Percentiles rank a stretch among this genome's conserved stretches.
Evolutionary conservation across 2,113 vertebrate species (phyloP).

Genomic region (Mustelus asterias): DNA sequence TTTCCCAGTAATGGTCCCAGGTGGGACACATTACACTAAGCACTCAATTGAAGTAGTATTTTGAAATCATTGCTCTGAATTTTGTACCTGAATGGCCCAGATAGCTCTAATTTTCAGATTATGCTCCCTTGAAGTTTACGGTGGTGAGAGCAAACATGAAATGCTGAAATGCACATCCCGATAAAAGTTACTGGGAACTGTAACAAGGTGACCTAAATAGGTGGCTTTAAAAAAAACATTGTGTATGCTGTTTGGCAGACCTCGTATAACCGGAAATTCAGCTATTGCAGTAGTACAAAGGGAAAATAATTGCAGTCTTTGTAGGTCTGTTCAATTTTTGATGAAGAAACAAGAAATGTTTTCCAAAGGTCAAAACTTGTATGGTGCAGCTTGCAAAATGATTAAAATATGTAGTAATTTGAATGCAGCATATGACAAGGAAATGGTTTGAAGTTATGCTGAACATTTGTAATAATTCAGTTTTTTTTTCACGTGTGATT

Average conservation of each 20-base stretch:
- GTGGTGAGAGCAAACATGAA: neutral
- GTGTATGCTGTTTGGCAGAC: neutral
- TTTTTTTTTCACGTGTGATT: neutral
- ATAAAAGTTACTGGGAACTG: neutral
- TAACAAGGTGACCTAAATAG: neutral
- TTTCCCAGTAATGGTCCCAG: neutral
- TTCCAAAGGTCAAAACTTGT: neutral
- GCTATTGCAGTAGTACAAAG: neutral
- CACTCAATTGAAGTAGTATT: neutral
- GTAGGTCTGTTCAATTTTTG: neutral
- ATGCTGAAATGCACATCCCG: neutral
- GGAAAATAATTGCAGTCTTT: neutral
- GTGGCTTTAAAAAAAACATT: neutral
- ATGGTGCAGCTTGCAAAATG: neutral
- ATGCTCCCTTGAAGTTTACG: neutral
- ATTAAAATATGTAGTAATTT: conserved; percentile 1
- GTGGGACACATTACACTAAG: neutral
- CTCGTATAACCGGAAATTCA: neutral
- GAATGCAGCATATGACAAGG: neutral
- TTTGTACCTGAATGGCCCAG: neutral
- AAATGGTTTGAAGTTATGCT: neutral
- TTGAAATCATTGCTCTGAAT: neutral
- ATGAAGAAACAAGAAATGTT: neutral
- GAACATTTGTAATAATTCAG: neutral
- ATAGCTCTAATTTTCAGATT: neutral